Conservation (phyloP, 1,140 invertebrate species). For the Helicoverpa zea region DNA sequence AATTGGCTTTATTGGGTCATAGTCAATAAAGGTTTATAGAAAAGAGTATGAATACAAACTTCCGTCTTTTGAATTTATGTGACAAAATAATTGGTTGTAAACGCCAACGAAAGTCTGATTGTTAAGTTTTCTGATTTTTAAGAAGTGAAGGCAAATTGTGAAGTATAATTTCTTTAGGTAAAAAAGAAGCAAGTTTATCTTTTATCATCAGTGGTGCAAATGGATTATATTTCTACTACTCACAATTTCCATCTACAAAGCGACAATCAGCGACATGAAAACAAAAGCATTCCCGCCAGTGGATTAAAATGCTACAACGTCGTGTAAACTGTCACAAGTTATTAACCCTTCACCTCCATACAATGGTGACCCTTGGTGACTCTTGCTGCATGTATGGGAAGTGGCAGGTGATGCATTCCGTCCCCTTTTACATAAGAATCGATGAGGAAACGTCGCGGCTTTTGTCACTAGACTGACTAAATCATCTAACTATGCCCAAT, state of each 20-base stretch:
- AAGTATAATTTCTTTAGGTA: not conserved
- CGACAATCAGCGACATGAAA: not conserved
- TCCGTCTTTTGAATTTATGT: not conserved
- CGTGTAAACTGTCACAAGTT: constrained; percentile 31
- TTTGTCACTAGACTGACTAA: not conserved
- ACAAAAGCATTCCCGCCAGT: not conserved
- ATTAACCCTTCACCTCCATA: constrained; percentile 36
- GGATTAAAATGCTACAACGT: constrained; percentile 25
- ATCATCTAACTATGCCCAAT: not conserved
- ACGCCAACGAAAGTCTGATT: too few relatives aligned
- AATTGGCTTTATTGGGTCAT: constrained; percentile 40
- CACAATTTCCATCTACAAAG: too few relatives aligned
- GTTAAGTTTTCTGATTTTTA: not conserved
- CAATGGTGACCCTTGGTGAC: constrained; percentile 34
- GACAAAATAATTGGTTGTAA: not conserved
- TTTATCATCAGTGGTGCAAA: too few relatives aligned
- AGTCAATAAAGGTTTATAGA: constrained; percentile 27
- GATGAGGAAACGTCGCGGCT: constrained; percentile 2
- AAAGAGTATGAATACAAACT: not conserved
- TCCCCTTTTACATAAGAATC: not conserved
- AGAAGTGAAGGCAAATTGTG: not conserved
- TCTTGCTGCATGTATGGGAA: constrained; percentile 14
- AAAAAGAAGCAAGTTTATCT: too few relatives aligned
- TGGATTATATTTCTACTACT: too few relatives aligned
- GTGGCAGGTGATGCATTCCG: constrained; percentile 36